Evolutionary conservation across 2,797 vertebrate genomes (phyloP), one percentile per base, ranked within the genome.

Genomic region (Melanotaenia trifasciata): DNA sequence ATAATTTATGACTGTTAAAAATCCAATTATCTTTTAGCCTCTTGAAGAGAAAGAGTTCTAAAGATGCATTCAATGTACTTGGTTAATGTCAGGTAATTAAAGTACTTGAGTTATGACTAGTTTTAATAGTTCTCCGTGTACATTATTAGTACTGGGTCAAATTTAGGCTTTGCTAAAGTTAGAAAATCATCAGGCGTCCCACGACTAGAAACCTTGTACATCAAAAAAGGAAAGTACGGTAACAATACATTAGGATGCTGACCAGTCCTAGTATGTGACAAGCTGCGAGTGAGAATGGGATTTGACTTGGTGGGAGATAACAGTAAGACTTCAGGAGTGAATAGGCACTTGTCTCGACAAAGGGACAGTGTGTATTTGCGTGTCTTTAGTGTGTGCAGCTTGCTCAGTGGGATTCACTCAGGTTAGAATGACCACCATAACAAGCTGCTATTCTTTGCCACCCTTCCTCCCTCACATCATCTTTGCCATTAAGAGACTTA

Each of bases 401-500:
- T 38, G 63, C 67, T 58, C 61, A 20, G 32, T 51, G 60, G 57
- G 58, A 78, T 78, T 70, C 36, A 58, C 36, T 70, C 66, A 59
- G 38, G 57, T 76, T 51, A 63, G 59, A 70, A 24, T 1, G 10
- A 22, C 70, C 76, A 72, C 89, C 65, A 81, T 81, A 79, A 65
- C 79, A 70, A 65, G 45, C 71, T 70, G 74, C 71, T 77, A 85
- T 75, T 83, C 74, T 47, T 65, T 13, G 3, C 72, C 24, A 56
- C 22, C 22, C 3, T 13, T 43, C 63, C 32, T 72, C 24, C 40
- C 1, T 69, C 56, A 54, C 53, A 72, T 69, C 70, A 83, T 85
- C 70, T 72, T 61, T 32, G 36, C 74, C 77, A 84, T 87, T 79
- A 84, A 67, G 81, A 80, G 59, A 85, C 87, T 86, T 85, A 58